These are phyloP conservation scores for Siderastrea siderea DNA, from an alignment of 92 coral and sea anemone genomes.

Conservation along the genomic window DNA sequence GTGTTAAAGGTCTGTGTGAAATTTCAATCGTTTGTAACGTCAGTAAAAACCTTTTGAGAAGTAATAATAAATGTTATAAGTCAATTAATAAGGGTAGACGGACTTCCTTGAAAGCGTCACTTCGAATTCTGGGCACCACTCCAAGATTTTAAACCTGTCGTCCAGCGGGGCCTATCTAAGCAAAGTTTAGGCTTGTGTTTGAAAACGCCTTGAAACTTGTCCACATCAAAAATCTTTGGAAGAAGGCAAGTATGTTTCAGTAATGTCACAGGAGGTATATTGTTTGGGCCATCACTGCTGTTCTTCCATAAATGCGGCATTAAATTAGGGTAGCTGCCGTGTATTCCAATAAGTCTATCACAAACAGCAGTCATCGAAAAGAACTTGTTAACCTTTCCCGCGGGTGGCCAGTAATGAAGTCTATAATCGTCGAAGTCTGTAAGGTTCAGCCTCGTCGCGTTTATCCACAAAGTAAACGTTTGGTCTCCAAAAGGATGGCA, in stretches of 20 bases:
- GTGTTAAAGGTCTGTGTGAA: no score
- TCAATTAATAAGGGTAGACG: no score
- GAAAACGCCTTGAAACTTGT: neutral
- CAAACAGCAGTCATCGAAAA: conserved; percentile 23
- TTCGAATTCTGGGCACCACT: neutral
- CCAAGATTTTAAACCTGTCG: neutral
- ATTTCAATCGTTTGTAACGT: no score
- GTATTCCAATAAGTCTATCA: conserved; percentile 37
- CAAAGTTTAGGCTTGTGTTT: neutral
- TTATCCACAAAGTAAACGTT: conserved; percentile 53
- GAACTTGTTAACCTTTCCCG: conserved; percentile 17
- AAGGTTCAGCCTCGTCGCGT: neutral
- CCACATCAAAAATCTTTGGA: neutral
- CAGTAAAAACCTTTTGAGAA: no score
- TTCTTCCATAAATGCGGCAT: conserved; percentile 41
- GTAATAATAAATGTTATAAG: no score
- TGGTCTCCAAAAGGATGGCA: conserved; percentile 67
- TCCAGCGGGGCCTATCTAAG: neutral
- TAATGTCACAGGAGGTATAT: neutral
- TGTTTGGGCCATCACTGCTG: conserved; percentile 23
- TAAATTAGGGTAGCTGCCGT: conserved; percentile 59
- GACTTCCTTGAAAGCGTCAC: no score
- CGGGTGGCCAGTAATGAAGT: conserved; percentile 54
- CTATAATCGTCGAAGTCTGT: conserved; percentile 33
- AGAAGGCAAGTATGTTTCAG: neutral